Percentiles rank a stretch among this genome's conserved stretches.
phyloP scores from a whole-genome alignment of 2,113 vertebrate species.

The Struthio camelus region DNA sequence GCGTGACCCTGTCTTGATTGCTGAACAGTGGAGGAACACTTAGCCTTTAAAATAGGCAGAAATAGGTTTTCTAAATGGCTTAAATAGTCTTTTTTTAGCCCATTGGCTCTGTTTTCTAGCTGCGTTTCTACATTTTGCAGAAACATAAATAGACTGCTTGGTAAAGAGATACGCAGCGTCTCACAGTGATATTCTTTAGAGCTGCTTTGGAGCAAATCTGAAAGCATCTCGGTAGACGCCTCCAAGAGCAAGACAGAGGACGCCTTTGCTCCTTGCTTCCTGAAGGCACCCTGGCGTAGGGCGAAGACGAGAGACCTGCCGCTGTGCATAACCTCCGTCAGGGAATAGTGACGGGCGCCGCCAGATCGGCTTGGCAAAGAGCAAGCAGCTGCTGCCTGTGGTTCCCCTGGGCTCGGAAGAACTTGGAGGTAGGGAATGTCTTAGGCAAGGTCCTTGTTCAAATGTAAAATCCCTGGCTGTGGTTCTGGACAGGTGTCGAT shows the following conservation, averaged over 20 bases:
- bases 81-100: not conserved
- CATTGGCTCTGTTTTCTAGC: not conserved
- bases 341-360: not conserved
- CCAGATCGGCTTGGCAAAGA: too few species aligned
- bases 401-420: not conserved
- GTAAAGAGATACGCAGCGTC: not conserved
- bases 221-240: not conserved
- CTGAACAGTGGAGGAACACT: not conserved
- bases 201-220: not conserved
- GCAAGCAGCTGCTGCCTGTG: accelerated
- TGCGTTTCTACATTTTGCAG: not conserved
- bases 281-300: not conserved
- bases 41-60: not conserved
- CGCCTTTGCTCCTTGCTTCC: not conserved
- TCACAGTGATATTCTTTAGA: not conserved
- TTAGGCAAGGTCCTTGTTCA: not conserved
- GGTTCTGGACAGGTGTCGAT: not conserved
- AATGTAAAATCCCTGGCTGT: not conserved
- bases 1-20: not conserved
- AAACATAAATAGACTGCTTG: not conserved
- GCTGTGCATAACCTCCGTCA: not conserved
- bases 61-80: not conserved
- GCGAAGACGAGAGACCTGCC: not conserved
- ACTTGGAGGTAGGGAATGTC: not conserved
- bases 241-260: not conserved